A percentile compares a stretch with the other conserved stretches of the same genome.
Evolutionary conservation across 2,113 vertebrate species (phyloP).

Genomic region (Orientallactaga bullata): DNA sequence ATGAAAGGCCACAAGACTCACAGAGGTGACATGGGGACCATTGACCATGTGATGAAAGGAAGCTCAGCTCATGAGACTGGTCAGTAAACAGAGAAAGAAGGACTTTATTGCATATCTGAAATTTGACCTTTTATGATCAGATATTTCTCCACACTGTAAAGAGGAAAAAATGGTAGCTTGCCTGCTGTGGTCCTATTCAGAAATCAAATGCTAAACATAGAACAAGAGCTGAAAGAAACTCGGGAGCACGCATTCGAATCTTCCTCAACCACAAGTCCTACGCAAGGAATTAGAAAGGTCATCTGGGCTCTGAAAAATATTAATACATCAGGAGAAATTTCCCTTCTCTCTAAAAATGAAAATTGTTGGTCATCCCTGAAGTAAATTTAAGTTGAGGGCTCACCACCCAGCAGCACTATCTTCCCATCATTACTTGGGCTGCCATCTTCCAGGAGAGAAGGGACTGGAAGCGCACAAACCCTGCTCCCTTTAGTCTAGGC

Average conservation of each 20-base stretch:
- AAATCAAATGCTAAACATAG: neutral
- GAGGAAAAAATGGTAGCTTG: neutral
- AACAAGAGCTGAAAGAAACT: neutral
- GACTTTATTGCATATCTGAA: neutral
- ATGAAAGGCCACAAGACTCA: no score
- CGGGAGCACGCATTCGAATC: neutral
- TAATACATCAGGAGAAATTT: neutral
- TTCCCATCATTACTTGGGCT: neutral
- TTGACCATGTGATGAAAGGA: neutral
- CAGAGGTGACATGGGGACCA: neutral
- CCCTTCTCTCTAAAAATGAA: constrained; percentile 6
- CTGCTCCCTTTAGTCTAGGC: no score
- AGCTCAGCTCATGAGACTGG: neutral
- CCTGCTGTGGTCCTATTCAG: neutral
- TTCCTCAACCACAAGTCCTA: neutral
- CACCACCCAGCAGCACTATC: neutral
- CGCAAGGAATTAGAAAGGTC: neutral
- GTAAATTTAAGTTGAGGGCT: neutral
- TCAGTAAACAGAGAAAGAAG: constrained; percentile 5
- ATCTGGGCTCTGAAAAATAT: neutral
- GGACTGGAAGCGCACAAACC: neutral
- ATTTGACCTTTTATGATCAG: constrained; percentile 43
- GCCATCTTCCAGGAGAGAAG: neutral
- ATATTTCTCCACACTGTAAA: constrained; percentile 32
- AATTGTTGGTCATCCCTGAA: neutral